Evolutionary conservation across 2,797 vertebrate genomes (phyloP).

Genomic region (Coracias cyanogaster): DNA sequence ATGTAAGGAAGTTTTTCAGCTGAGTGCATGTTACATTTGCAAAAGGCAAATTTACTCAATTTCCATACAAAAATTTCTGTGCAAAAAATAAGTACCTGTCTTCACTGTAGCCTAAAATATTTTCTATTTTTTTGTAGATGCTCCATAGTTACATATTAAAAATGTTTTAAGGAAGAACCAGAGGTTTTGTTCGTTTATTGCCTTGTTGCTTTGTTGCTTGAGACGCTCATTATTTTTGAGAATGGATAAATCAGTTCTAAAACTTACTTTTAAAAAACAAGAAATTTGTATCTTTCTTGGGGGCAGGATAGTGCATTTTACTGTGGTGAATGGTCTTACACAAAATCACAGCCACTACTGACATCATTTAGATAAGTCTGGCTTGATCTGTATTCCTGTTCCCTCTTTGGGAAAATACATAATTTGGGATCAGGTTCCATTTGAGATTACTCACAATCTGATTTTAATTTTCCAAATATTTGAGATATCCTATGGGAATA

Average conservation of each 20-base stretch:
- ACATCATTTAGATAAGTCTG: background rate
- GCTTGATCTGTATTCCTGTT: background rate
- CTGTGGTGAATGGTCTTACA: background rate
- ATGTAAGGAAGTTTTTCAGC: background rate
- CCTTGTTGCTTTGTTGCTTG: background rate
- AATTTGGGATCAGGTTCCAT: background rate
- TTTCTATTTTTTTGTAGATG: background rate
- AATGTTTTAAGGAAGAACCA: background rate
- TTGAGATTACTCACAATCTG: background rate
- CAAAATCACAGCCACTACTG: background rate
- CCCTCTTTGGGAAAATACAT: background rate
- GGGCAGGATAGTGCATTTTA: background rate
- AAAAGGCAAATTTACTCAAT: background rate
- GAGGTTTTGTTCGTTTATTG: background rate
- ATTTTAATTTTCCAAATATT: background rate
- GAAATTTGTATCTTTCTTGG: background rate
- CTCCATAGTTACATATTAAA: background rate
- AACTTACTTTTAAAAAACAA: background rate
- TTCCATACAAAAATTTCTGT: background rate
- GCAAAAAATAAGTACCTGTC: background rate
- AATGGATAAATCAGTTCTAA: background rate
- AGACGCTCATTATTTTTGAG: background rate
- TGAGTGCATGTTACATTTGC: background rate
- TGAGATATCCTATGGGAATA: background rate
- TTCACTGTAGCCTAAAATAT: background rate